phyloP scores from a whole-genome alignment of 2,797 vertebrate species.

The Sebastes iracundus region DNA sequence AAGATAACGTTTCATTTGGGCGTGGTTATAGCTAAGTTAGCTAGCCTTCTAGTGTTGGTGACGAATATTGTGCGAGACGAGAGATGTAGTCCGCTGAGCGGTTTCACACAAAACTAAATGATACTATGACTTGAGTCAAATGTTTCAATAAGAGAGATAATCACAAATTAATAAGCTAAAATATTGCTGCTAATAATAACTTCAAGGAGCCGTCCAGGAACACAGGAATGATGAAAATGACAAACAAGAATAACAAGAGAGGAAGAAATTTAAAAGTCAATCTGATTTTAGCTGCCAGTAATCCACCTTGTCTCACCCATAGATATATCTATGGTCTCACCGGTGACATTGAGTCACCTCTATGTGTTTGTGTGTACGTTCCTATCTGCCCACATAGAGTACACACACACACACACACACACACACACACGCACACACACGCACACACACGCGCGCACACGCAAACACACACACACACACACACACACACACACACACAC shows the following conservation, averaged over 20 bases:
- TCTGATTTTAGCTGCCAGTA: conserved; percentile 7
- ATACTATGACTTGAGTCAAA: neutral
- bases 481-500: neutral
- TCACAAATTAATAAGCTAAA: neutral
- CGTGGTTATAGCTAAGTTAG: too few species aligned
- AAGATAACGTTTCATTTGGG: too few species aligned
- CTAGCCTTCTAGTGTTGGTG: too few species aligned
- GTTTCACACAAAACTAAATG: too few species aligned
- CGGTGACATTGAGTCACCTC: conserved; percentile 63
- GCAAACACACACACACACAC: neutral
- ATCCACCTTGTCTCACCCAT: conserved; percentile 16
- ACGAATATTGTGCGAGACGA: too few species aligned
- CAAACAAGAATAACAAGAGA: conserved; percentile 1
- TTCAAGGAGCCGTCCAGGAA: neutral
- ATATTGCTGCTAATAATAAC: neutral
- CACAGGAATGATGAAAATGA: neutral
- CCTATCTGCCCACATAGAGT: neutral
- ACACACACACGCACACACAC: neutral
- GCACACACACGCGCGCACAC: neutral
- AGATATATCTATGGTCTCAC: conserved; percentile 2
- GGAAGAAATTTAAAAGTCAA: neutral
- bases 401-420: neutral
- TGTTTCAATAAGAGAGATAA: neutral
- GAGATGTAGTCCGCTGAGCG: too few species aligned
- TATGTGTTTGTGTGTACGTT: conserved; percentile 27